Evolutionary conservation across 2,113 vertebrate species (phyloP).

Genomic region (Actenoides lindsayi): DNA sequence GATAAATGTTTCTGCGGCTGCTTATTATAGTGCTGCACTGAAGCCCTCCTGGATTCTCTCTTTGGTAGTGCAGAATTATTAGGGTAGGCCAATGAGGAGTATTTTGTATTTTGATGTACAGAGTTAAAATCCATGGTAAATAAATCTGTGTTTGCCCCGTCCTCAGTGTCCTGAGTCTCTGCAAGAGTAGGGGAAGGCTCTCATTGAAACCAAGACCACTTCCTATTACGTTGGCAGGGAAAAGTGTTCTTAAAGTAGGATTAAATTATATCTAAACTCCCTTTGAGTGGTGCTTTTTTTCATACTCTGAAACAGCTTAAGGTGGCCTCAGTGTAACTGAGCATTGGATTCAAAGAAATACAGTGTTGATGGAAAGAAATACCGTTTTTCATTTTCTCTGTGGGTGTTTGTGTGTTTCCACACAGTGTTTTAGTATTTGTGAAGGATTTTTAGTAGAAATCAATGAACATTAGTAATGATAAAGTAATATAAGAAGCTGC

Average conservation of each 20-base stretch:
- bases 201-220: background rate
- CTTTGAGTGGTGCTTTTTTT: background rate
- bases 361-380: background rate
- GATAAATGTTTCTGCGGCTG: background rate
- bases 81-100: background rate
- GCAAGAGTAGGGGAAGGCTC: background rate
- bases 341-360: background rate
- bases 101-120: background rate
- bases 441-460: conserved; percentile 37
- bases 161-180: background rate
- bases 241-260: conserved; percentile 14
- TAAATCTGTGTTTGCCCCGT: background rate
- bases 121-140: background rate
- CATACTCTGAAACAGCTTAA: background rate
- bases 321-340: background rate
- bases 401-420: background rate
- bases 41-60: background rate
- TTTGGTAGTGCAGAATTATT: background rate
- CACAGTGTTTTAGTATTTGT: background rate
- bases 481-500: conserved; percentile 5
- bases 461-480: background rate
- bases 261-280: conserved; percentile 7
- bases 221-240: background rate
- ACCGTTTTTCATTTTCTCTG: background rate
- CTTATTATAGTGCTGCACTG: background rate